Evolutionary conservation across 92 coral and sea anemone genomes (phyloP), one percentile per base, ranked within the genome.

Genomic region (Porites divaricata): DNA sequence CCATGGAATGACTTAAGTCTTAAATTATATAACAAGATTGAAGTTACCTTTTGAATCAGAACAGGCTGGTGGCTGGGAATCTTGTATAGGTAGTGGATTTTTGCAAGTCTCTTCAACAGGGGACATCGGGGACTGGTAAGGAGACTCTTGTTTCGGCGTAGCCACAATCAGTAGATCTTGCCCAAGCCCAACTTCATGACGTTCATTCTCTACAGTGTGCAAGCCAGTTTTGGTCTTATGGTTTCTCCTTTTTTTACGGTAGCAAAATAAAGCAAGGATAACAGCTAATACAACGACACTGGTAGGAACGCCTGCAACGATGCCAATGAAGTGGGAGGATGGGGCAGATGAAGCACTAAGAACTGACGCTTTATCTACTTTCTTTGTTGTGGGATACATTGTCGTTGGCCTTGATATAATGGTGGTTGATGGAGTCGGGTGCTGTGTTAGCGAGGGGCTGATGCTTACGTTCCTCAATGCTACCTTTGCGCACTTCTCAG

Each of bases 401-500:
- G 59, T 8, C 16, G 59, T 11, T 54, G 59, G 59, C 3, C 14
- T 13, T 13, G 59, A 13, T 54, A 15, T 11, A 1, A 15, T 8
- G 20, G 16, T 9, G 8, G 15, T 22, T 72, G 80, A 35, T 14
- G 51, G 17, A 4, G 17, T 11, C 45, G 8, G 1, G 12, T 17
- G 52, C 49, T 28, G 5, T 12, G 77, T 10, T 20, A 21, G 11
- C 15, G 28, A 15, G 21, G 63, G 49, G 82, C 41, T 22, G 3
- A 0, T 19, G 23, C 49, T 49, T 14, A 70, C 12, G 1, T 12
- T 23, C 25, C 2, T 9, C 35, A 35, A 17, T 15, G 72, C n/a
- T 24, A 35, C 9, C 22, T 63, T 61, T 8, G 71, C 8, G 72
- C 86, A 82, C 70, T 28, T 82, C 11, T 13, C 52, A 14, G 86